These are phyloP conservation scores for Caprella mutica DNA, from an alignment of 2,888 invertebrate genomes.

Conservation along the genomic window DNA sequence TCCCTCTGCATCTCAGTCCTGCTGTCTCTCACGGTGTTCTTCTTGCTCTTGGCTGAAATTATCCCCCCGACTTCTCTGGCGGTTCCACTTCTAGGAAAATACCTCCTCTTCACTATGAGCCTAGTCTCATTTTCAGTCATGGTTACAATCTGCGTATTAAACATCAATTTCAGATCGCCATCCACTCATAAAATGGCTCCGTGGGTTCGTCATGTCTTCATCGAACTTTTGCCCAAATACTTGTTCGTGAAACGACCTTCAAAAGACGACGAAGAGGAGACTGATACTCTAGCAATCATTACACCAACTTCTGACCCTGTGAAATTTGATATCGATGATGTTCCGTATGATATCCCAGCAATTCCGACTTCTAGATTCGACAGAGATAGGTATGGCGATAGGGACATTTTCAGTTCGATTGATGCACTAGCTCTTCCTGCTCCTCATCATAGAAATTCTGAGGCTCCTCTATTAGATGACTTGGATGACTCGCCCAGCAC, in stretches of 20 bases:
- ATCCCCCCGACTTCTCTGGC: slow-evolving; percentile 88
- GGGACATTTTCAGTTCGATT: slow-evolving; percentile 49
- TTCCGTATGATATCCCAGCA: slow-evolving; percentile 56
- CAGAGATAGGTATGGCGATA: slow-evolving; percentile 51
- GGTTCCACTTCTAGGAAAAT: slow-evolving; percentile 66
- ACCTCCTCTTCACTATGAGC: slow-evolving; percentile 82
- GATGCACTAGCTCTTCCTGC: slow-evolving; percentile 24
- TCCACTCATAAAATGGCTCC: slow-evolving; percentile 85
- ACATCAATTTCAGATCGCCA: slow-evolving; percentile 80
- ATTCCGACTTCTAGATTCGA: slow-evolving; percentile 38
- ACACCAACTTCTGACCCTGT: slow-evolving; percentile 36
- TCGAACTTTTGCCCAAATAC: slow-evolving; percentile 53
- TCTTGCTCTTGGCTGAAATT: slow-evolving; percentile 81
- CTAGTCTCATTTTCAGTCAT: slow-evolving; percentile 84
- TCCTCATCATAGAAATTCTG: slow-evolving; percentile 40
- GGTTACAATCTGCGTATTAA: slow-evolving; percentile 83
- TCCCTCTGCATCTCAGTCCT: slow-evolving; percentile 89
- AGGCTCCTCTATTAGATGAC: slow-evolving; percentile 44
- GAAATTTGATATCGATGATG: slow-evolving; percentile 45
- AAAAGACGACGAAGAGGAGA: slow-evolving; percentile 44
- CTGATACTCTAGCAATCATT: slow-evolving; percentile 27
- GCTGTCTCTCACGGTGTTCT: slow-evolving; percentile 85
- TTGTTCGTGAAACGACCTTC: slow-evolving; percentile 78
- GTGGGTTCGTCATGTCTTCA: slow-evolving; percentile 74
- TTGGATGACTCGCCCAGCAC: slow-evolving; percentile 58